Evolutionary conservation across 2,888 invertebrate genomes (phyloP), one percentile per base, ranked within the genome.

Genomic region (Drosophila quinaria): DNA sequence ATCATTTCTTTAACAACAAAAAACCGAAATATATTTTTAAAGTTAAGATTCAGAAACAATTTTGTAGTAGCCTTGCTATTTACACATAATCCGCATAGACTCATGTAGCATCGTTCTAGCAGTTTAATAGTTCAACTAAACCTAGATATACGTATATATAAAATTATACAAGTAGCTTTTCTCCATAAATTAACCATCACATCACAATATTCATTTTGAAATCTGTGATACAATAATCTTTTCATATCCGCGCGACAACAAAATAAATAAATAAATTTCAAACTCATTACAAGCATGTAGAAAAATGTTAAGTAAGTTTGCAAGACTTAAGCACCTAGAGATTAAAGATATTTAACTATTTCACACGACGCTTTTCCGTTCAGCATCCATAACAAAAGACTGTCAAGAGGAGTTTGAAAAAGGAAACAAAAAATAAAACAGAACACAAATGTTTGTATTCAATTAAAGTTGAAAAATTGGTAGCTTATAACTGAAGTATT

Each of bases 141-240:
- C 1, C 58, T 66, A 65, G 13, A 42, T 11, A 29, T 2, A 29
- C 5, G 35, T 51, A 44, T 17, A 13, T 15, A 46, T 29, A 39
- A 25, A 9, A 25, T n/a, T 37, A 42, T 19, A 39, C 10, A 31
- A 8, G 33, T 58, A 72, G 59, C 41, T 62, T 29, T 47, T 29
- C 3, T 13, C 17, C n/a, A 17, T 1, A 13, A 9, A 0, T 35
- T 3, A 29, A 3, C 44, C 55, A 22, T 52, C 22, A n/a, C 55
- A 72, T 52, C 42, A 49, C 61, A 56, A 42, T 41, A 70, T 70
- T 88, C 75, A 82, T 88, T 88, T 86, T 70, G 61, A 79, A 61
- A 88, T 80, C 89, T 86, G 86, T 86, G 86, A 86, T 84, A 84
- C 78, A 85, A 78, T 71, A 77, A 69, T 67, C 74, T 66, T 52